Conservation (phyloP, 2,113 vertebrate species). For the Pavo muticus region DNA sequence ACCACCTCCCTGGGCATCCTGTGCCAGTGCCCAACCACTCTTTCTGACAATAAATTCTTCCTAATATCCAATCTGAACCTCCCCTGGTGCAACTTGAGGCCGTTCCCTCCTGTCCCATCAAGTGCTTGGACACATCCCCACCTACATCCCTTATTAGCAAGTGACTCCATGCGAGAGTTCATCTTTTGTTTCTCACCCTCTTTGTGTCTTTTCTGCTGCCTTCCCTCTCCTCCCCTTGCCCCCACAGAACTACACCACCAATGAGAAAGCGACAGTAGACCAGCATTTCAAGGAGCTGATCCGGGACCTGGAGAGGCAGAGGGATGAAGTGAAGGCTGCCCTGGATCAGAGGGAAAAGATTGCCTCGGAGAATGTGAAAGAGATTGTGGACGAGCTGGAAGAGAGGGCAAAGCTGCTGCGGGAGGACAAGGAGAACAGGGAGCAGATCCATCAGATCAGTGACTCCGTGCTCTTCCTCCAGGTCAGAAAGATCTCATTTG, state of each 20-base stretch:
- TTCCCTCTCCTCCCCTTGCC: neutral
- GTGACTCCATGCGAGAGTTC: neutral
- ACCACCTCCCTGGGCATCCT: too few relatives aligned
- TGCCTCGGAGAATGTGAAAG: conserved; percentile 79
- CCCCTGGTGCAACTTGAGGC: too few relatives aligned
- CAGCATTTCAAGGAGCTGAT: conserved; percentile 84
- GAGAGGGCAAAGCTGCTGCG: conserved; percentile 80
- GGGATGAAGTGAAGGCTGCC: conserved; percentile 80
- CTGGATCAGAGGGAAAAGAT: conserved; percentile 82
- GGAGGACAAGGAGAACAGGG: conserved; percentile 82
- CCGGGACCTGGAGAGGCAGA: conserved; percentile 82
- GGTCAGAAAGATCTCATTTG: conserved; percentile 34
- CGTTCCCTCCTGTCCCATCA: too few relatives aligned
- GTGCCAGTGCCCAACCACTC: too few relatives aligned
- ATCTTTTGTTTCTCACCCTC: neutral
- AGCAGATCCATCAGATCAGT: conserved; percentile 83
- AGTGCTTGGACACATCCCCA: neutral
- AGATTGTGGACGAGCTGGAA: conserved; percentile 80
- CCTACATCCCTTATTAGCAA: neutral
- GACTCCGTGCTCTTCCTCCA: conserved; percentile 84
- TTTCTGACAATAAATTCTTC: too few relatives aligned
- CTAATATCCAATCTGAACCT: too few relatives aligned
- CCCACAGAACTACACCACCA: conserved; percentile 81
- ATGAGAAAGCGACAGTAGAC: conserved; percentile 82
- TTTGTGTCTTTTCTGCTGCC: neutral